Conservation (phyloP, 2,888 invertebrate species). For the Drosophila lacicola region DNA sequence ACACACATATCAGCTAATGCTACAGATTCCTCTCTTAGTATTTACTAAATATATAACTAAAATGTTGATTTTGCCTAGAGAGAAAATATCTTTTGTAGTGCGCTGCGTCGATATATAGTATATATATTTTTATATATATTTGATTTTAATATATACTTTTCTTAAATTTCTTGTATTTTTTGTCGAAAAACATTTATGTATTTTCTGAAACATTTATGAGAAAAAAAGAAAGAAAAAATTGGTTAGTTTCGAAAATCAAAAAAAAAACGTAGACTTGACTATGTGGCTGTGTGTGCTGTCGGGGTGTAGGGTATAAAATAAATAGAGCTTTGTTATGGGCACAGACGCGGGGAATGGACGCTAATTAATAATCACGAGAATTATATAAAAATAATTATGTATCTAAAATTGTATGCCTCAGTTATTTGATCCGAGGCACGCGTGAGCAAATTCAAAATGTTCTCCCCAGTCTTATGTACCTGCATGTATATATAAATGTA, state of each 20-base stretch:
- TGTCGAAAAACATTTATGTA: conserved; percentile 73
- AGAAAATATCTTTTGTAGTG: conserved; percentile 45
- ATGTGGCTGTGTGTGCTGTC: conserved; percentile 25
- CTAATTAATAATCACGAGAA: conserved; percentile 21
- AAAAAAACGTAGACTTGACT: conserved; percentile 48
- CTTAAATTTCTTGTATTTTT: conserved; percentile 37
- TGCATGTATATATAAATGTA: conserved; percentile 34
- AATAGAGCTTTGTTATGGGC: conserved; percentile 29
- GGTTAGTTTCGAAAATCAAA: conserved; percentile 72
- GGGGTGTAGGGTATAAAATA: conserved; percentile 37
- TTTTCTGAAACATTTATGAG: conserved; percentile 78
- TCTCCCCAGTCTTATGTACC: conserved; percentile 59
- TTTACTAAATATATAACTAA: conserved; percentile 57
- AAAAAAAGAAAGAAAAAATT: conserved; percentile 73
- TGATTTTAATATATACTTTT: conserved; percentile 37
- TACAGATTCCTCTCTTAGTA: conserved; percentile 32
- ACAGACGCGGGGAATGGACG: conserved; percentile 24
- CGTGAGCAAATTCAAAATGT: conserved; percentile 56
- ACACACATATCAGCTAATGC: conserved; percentile 38
- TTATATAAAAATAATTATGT: conserved; percentile 15
- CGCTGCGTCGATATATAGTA: conserved; percentile 47
- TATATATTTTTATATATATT: conserved; percentile 28
- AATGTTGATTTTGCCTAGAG: conserved; percentile 50
- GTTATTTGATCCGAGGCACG: conserved; percentile 71
- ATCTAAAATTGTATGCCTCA: conserved; percentile 62